Conservation (phyloP, 2,888 invertebrate genomes). For the Drosophila koepferae region DNA sequence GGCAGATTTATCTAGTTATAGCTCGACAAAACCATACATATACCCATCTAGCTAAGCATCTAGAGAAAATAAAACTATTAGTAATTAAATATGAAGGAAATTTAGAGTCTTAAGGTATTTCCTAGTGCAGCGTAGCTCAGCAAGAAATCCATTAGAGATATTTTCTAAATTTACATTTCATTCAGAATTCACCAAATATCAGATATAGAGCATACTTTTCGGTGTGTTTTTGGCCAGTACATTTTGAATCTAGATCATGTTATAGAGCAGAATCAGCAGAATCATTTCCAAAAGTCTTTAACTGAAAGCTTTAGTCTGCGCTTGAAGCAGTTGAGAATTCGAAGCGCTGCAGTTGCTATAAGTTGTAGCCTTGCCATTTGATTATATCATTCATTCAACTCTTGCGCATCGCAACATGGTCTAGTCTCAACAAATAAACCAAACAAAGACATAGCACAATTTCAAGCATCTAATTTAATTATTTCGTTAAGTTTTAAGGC, state of each 20-base stretch:
- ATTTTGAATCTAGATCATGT: conserved; percentile 11
- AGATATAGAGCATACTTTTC: conserved; percentile 3
- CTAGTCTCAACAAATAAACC: background rate
- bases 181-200: background rate
- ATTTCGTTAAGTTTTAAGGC: conserved; percentile 10
- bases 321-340: conserved; percentile 11
- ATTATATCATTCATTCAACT: background rate
- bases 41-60: conserved; percentile 6
- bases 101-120: conserved; percentile 35
- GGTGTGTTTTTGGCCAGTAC: background rate
- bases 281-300: background rate
- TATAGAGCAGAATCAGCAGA: background rate
- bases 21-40: conserved; percentile 8
- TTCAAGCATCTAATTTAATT: conserved; percentile 30
- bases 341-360: background rate
- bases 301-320: background rate
- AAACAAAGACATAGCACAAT: conserved; percentile 25
- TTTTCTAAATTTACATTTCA: conserved; percentile 2
- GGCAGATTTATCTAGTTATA: conserved; percentile 44
- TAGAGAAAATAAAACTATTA: conserved; percentile 33
- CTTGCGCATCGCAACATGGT: background rate
- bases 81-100: conserved; percentile 24
- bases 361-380: background rate
- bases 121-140: conserved; percentile 43
- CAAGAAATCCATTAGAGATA: conserved; percentile 4